Percentiles rank a stretch among this genome's conserved stretches.
These are phyloP conservation scores for Phoxinus dragarum DNA, from an alignment of 2,797 vertebrate species.

Conservation along the genomic window DNA sequence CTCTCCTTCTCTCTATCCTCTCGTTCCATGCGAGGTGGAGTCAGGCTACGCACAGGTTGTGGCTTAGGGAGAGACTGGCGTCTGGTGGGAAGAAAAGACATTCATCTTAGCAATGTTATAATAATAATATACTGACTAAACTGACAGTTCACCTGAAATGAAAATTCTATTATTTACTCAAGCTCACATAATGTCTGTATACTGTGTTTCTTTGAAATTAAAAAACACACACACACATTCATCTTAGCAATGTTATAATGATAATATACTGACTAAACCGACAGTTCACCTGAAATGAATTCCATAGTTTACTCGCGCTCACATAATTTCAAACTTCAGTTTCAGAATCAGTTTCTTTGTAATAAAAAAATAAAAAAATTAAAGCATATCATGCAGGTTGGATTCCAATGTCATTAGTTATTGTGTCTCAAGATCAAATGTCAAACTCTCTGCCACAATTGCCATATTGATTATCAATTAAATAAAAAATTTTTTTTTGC, in stretches of 20 bases:
- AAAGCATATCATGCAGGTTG: background rate
- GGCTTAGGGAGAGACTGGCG: constrained; percentile 86
- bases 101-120: constrained; percentile 7
- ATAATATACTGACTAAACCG: background rate
- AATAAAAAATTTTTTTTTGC: background rate
- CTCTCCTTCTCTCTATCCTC: constrained; percentile 60
- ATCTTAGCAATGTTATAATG: background rate
- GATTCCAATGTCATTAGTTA: background rate
- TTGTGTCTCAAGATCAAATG: background rate
- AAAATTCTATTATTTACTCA: background rate
- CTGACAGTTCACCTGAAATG: background rate
- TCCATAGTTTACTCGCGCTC: background rate
- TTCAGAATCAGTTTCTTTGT: background rate
- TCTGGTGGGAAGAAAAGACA: constrained; percentile 67
- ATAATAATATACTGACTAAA: background rate
- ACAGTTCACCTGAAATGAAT: background rate
- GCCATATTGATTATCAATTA: background rate
- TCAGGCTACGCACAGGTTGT: constrained; percentile 69
- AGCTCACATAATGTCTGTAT: background rate
- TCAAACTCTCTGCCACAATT: background rate
- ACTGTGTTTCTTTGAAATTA: background rate
- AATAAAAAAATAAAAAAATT: too few species aligned
- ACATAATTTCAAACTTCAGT: background rate
- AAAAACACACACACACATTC: background rate
- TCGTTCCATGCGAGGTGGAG: constrained; percentile 71